Base-by-base conservation (phyloP, 2,113 vertebrate species). In the Oxygymnocypris stewartii region DNA sequence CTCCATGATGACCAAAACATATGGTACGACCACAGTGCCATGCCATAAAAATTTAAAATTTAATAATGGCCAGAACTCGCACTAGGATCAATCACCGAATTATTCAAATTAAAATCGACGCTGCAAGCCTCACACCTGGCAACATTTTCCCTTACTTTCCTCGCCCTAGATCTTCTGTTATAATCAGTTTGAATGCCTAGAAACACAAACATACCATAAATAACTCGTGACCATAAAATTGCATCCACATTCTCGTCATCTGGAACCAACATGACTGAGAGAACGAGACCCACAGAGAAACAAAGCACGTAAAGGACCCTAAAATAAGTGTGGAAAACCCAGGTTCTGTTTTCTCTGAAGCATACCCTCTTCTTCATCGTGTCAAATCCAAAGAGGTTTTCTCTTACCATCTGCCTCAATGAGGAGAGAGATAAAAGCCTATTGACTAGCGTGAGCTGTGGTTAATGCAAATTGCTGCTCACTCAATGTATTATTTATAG, bases 401-500 rank as follows among this genome's bases (percentile, higher is more conserved):
- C 88, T 71, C 87, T 91, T 92, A 86, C 91, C 92, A 84, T 91
- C 91, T 84, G 91, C 92, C 91, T 93, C 91, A 94, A 90, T 91
- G 87, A 90, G 63, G 35, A 85, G 44, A 91, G 90, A 94, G 94
- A 94, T 94, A 95, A 93, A 94, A 93, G 91, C 91, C 92, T 92
- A 92, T 92, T 93, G 92, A 94, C 93, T 94, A 90, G 91, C 90
- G 10, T 25, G 77, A 87, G 91, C 92, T 92, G 91, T 92, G 90
- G 93, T 93, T 94, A 92, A 95, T 95, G 94, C 94, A 94, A 94
- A 95, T 94, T 92, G 90, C 87, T 42, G 90, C 88, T 91, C 83
- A 90, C 92, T 93, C 93, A 89, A 93, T 92, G 92, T 92, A 92
- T 95, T 94, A 94, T 94, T 95, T 93, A 95, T 93, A 92, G 91